phyloP scores from a whole-genome alignment of 2,797 vertebrate species.

The Percopsis omiscomaycus region DNA sequence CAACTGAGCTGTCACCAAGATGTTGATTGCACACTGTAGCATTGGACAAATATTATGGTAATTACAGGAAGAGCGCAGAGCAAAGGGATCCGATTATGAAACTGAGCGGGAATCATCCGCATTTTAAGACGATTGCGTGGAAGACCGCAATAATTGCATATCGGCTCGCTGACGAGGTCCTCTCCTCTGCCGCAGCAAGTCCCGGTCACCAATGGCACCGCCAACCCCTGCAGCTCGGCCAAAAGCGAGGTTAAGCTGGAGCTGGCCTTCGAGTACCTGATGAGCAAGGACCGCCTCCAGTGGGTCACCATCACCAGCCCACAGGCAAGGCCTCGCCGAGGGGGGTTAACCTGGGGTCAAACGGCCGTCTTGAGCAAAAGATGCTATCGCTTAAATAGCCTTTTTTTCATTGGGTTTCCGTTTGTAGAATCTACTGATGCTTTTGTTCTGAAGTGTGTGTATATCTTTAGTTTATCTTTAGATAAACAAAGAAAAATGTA shows the following conservation, averaged over 20 bases:
- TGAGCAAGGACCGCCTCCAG: constrained; percentile 98
- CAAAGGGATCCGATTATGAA: neutral
- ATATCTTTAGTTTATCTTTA: too few relatives aligned
- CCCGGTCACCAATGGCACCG: constrained; percentile 83
- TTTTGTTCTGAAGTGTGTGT: too few relatives aligned
- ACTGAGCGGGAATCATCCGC: neutral
- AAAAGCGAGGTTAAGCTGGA: constrained; percentile 93
- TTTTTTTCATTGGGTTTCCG: too few relatives aligned
- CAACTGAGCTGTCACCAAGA: neutral
- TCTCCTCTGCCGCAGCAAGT: constrained; percentile 78
- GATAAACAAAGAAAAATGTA: too few relatives aligned
- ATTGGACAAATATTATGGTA: neutral
- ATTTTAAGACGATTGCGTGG: neutral
- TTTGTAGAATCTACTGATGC: too few relatives aligned
- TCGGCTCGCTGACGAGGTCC: neutral
- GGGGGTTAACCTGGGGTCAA: neutral
- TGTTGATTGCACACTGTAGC: neutral
- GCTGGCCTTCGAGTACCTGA: constrained; percentile 96
- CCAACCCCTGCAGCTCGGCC: constrained; percentile 80
- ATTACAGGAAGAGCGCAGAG: neutral
- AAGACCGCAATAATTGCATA: neutral
- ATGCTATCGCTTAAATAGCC: too few relatives aligned
- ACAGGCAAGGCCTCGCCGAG: constrained; percentile 78
- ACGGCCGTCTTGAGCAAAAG: too few relatives aligned
- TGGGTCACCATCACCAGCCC: constrained; percentile 99